These are phyloP conservation scores for Odontamblyopus lacepedii DNA, from an alignment of 2,797 vertebrate genomes.

Conservation along the genomic window DNA sequence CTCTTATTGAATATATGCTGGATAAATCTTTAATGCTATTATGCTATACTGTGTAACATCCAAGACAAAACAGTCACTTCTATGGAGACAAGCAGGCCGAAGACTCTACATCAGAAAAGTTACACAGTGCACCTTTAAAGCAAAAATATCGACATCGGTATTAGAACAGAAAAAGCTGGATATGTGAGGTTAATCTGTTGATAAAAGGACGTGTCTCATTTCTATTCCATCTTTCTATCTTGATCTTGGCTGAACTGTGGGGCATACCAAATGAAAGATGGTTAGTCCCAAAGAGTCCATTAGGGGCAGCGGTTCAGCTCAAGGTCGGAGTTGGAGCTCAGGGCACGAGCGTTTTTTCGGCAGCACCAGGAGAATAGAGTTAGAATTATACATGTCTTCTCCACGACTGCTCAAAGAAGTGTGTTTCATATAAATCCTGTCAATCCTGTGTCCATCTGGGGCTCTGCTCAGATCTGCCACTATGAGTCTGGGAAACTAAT, in stretches of 20 bases:
- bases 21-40: too few relatives aligned
- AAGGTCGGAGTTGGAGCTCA: slow-evolving; percentile 54
- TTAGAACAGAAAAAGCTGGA: too few relatives aligned
- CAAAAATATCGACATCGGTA: too few relatives aligned
- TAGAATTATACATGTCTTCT: slow-evolving; percentile 12
- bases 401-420: not conserved
- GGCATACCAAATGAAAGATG: slow-evolving; percentile 54
- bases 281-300: slow-evolving; percentile 34
- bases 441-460: slow-evolving; percentile 8
- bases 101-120: too few relatives aligned
- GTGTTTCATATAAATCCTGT: not conserved
- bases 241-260: slow-evolving; percentile 40
- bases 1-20: too few relatives aligned
- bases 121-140: too few relatives aligned
- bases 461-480: slow-evolving; percentile 19
- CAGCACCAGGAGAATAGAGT: slow-evolving; percentile 16
- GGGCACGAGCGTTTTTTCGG: slow-evolving; percentile 23
- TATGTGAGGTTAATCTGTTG: slow-evolving; percentile 16
- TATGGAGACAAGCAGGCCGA: too few relatives aligned
- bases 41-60: too few relatives aligned
- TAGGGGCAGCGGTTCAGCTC: slow-evolving; percentile 31
- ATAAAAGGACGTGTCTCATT: slow-evolving; percentile 48
- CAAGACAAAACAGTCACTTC: too few relatives aligned
- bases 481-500: slow-evolving; percentile 7
- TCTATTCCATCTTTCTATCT: slow-evolving; percentile 41